phyloP scores from a whole-genome alignment of 2,888 invertebrate species.

The Bruchidius siliquastri region DNA sequence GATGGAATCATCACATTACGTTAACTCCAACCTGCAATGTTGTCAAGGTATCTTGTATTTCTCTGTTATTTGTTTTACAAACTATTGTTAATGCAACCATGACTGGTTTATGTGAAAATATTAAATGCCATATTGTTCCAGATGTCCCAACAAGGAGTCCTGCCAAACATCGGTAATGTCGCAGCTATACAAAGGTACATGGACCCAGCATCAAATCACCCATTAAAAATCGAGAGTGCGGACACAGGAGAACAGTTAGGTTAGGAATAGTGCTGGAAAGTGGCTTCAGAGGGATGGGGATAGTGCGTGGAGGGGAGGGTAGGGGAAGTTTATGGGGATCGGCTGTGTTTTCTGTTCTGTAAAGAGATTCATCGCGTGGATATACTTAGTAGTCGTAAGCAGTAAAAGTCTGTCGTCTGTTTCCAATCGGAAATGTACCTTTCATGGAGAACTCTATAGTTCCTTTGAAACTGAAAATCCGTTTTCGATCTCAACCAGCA shows the following conservation, averaged over 20 bases:
- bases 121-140: background rate
- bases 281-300: background rate
- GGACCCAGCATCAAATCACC: constrained; percentile 21
- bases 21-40: too few species aligned
- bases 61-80: too few species aligned
- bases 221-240: constrained; percentile 24
- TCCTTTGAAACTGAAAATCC: too few species aligned
- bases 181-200: constrained; percentile 19
- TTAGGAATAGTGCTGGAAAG: constrained; percentile 4
- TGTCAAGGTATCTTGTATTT: too few species aligned
- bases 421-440: background rate
- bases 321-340: background rate
- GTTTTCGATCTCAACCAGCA: too few species aligned
- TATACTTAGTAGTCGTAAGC: background rate
- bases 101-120: too few species aligned
- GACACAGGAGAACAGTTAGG: constrained; percentile 22
- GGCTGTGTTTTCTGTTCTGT: background rate
- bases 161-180: constrained; percentile 19
- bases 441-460: too few species aligned
- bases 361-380: background rate
- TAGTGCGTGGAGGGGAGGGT: background rate
- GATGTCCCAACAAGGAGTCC: constrained; percentile 39
- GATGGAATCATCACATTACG: too few species aligned
- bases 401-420: background rate
- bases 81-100: too few species aligned